Evolutionary conservation across 2,888 invertebrate species (phyloP), one percentile per base, ranked within the genome.

Genomic region (Aleiodes leptofemur): DNA sequence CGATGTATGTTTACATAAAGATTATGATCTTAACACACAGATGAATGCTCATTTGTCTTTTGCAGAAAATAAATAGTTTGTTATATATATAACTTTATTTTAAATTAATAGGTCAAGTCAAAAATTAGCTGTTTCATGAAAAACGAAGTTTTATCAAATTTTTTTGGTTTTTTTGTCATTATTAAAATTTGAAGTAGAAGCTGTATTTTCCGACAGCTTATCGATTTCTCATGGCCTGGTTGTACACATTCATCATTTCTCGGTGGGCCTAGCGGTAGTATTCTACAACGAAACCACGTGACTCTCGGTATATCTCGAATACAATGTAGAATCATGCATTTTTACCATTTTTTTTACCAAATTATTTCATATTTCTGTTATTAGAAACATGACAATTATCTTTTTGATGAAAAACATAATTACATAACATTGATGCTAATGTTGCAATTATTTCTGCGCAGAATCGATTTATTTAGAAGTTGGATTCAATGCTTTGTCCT

Each of bases 141-240:
- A 23, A 23, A 23, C 23, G 2, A 2, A 23, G 13, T 51, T 61
- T 74, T 61, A 38, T 48, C 61, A 9, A 38, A 34, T 13, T 13
- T n/a, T 34, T 9, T 13, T 14, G 38, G n/a, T 23, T 23, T 23
- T 23, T 23, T 23, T 23, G 23, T 23, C 34, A 61, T 5, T 61
- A 34, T 5, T 61, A 34, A 0, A 31, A 9, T n/a, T 1, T 11
- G 38, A 64, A 64, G 34, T 34, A 13, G 23, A 23, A 23, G 23
- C 5, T 51, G 7, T 34, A 66, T 29, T 66, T 66, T 66, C 31
- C 43, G 13, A 61, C 34, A 70, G 70, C 70, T 74, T 74, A 74
- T 74, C 74, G 74, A 74, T 74, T 70, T 48, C 59, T 74, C 50
- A 55, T n/a, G n/a, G 38, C 53, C 23, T 61, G 23, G 43, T 38